These are phyloP conservation scores for Andrena bucephala DNA, from an alignment of 2,888 invertebrate species.

Conservation along the genomic window DNA sequence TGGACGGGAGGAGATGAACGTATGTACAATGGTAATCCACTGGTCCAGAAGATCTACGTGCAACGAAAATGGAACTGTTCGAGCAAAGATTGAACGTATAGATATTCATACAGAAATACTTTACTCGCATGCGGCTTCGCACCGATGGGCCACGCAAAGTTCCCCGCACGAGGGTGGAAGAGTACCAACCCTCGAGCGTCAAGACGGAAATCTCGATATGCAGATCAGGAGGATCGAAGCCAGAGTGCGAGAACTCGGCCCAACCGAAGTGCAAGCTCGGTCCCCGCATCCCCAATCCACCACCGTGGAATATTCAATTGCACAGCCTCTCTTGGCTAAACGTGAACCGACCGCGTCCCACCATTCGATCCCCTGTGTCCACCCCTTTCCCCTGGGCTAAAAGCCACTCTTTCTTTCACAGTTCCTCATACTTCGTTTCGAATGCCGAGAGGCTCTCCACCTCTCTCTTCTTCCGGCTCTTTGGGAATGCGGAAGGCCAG, in stretches of 20 bases:
- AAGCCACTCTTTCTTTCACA: conserved; percentile 56
- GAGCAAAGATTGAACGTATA: too few relatives aligned
- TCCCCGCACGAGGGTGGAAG: conserved; percentile 5
- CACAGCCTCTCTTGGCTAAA: conserved; percentile 43
- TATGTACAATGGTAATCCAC: conserved; percentile 7
- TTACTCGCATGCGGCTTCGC: too few relatives aligned
- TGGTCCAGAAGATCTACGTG: not conserved
- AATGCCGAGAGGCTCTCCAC: conserved; percentile 41
- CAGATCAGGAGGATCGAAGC: conserved; percentile 73
- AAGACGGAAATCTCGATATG: conserved; percentile 80
- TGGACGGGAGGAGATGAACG: not conserved
- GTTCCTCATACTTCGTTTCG: conserved; percentile 52
- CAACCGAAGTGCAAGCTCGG: conserved; percentile 50
- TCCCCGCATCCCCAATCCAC: conserved; percentile 44
- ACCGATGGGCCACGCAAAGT: not conserved
- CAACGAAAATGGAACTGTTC: not conserved
- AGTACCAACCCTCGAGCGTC: conserved; percentile 55
- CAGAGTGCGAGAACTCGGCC: conserved; percentile 42
- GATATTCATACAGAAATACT: too few relatives aligned
- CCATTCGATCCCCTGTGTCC: conserved; percentile 16
- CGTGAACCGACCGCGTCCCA: conserved; percentile 24
- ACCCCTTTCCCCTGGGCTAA: conserved; percentile 34
- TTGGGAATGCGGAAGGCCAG: not conserved
- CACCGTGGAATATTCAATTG: conserved; percentile 76
- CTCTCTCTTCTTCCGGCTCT: not conserved